Evolutionary conservation across 2,113 vertebrate species (phyloP).

Genomic region (Phalacrocorax pelagicus): DNA sequence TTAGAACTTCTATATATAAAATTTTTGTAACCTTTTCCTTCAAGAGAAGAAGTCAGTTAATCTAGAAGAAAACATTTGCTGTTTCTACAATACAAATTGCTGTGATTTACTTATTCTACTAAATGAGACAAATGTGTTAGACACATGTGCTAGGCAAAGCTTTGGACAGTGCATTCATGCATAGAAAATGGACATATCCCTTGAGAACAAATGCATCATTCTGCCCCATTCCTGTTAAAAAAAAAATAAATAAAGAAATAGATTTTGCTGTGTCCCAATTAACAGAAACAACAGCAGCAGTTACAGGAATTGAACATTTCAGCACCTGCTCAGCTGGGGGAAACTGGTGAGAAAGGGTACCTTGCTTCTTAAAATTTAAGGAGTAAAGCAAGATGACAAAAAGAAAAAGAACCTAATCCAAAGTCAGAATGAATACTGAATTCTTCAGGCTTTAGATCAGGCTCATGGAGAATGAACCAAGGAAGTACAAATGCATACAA

Average conservation of each 20-base stretch:
- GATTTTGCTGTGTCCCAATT: not conserved
- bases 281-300: not conserved
- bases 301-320: not conserved
- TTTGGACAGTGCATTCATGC: conserved; percentile 1
- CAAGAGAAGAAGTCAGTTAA: not conserved
- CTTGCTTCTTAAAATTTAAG: not conserved
- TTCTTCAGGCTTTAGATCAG: not conserved
- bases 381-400: not conserved
- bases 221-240: not conserved
- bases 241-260: not conserved
- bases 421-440: not conserved
- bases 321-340: not conserved
- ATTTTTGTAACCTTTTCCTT: not conserved
- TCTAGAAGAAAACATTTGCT: rapidly evolving
- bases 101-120: not conserved
- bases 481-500: not conserved
- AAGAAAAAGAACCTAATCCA: not conserved
- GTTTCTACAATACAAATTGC: not conserved
- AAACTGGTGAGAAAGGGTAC: not conserved
- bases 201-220: conserved; percentile 1
- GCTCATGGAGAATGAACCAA: not conserved
- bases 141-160: not conserved
- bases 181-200: not conserved
- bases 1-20: not conserved
- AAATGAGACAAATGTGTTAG: conserved; percentile 8